Conservation (phyloP, 2,797 vertebrate species). For the Ctenopoma kingsleyae region DNA sequence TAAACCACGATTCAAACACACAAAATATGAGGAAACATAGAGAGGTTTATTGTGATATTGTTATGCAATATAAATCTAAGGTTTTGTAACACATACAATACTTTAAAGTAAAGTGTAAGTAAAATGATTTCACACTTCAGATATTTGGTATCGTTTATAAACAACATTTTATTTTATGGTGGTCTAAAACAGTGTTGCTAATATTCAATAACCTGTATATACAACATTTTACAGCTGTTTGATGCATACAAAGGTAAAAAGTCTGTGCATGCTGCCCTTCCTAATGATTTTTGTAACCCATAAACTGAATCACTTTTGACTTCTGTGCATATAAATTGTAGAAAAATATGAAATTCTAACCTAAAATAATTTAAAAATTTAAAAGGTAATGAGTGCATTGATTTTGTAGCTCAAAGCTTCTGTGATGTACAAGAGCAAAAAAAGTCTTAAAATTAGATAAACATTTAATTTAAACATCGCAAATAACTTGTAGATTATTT, state of each 20-base stretch:
- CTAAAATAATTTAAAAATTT: constrained; percentile 6
- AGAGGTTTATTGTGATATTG: too few species aligned
- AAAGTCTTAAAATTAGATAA: background rate
- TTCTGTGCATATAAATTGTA: constrained; percentile 3
- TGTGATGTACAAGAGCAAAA: background rate
- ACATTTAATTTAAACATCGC: constrained; percentile 4
- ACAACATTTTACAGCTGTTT: constrained; percentile 71
- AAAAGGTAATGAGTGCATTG: background rate
- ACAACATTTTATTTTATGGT: background rate
- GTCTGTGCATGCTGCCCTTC: background rate
- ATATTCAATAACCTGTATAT: constrained; percentile 32
- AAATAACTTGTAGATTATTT: background rate
- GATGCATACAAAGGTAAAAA: constrained; percentile 73
- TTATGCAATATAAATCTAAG: background rate
- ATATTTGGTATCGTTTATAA: background rate
- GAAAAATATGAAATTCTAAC: constrained; percentile 18
- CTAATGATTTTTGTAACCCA: constrained; percentile 21
- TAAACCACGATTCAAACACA: background rate
- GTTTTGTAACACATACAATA: too few species aligned
- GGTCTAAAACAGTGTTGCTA: background rate
- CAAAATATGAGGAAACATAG: background rate
- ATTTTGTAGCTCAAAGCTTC: background rate
- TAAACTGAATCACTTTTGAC: constrained; percentile 47
- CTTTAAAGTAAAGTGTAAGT: too few species aligned
- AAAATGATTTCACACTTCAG: background rate